Evolutionary conservation across 2,888 invertebrate genomes (phyloP), one percentile per base, ranked within the genome.

Genomic region (Fabriciana adippe): DNA sequence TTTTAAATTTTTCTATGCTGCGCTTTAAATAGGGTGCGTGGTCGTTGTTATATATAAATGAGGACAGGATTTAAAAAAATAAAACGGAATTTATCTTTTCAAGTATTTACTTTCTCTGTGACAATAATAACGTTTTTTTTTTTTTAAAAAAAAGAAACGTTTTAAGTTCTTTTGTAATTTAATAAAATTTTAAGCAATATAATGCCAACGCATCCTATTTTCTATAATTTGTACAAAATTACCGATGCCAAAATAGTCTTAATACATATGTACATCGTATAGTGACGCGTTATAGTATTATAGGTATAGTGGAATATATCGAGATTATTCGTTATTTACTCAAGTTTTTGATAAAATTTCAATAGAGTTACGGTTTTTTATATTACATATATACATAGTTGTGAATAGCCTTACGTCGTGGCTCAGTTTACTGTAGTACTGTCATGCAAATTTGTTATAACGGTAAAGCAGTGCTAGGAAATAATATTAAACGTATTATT

Each of bases 171-270:
- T n/a, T 26, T 59, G n/a, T 47, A 48, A 50, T 55, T 26, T 21
- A 14, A 51, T 48, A 41, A 15, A 54, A 15, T 8, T 15, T 15
- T 11, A 26, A 57, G 18, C 1, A 55, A 55, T 13, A 51, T 35
- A 11, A 59, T 59, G 59, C 47, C 13, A 26, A 6, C 47, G 48
- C n/a, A n/a, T 26, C 26, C 31, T n/a, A 47, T 11, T 59, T 59
- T 16, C 13, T 14, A 18, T 53, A 62, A 64, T 64, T 65, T 59
- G 61, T 68, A 70, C 67, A 70, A 56, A 55, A 66, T 54, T 59
- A 48, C 63, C 71, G 69, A 64, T 69, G 72, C 72, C 72, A 72
- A 72, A 67, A 68, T 57, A 55, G 21, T 61, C 16, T n/a, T 51
- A 55, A 64, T 59, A 63, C 53, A 54, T 61, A n/a, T n/a, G n/a